Conservation (phyloP, 1,140 invertebrate species). For the Heliconius melpomene region DNA sequence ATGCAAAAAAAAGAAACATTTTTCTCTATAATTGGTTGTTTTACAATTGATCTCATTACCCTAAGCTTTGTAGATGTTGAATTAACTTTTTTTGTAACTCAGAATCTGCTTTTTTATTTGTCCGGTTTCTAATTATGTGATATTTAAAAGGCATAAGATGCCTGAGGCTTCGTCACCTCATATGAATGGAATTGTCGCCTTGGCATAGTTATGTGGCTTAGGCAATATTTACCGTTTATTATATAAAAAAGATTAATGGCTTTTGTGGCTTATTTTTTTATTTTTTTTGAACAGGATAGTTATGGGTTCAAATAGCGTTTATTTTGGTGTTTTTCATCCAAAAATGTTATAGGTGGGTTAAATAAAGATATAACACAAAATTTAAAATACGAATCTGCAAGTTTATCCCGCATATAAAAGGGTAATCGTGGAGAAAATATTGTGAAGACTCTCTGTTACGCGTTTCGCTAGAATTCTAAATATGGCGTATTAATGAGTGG, state of each 20-base stretch:
- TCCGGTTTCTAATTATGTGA: not conserved
- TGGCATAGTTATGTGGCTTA: slow-evolving; percentile 19
- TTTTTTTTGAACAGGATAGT: not conserved
- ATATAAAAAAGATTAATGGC: not conserved
- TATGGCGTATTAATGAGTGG: not conserved
- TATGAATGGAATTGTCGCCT: slow-evolving; percentile 23
- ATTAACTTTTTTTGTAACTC: too few relatives aligned
- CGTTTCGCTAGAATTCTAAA: not conserved
- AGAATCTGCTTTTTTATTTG: not conserved
- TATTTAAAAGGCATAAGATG: not conserved
- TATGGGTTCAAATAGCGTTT: not conserved
- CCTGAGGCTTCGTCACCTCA: not conserved
- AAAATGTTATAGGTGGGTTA: too few relatives aligned
- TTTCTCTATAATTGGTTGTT: too few relatives aligned
- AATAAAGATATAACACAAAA: too few relatives aligned
- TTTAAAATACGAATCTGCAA: too few relatives aligned
- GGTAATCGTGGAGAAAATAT: not conserved
- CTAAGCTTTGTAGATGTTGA: too few relatives aligned
- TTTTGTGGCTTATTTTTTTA: not conserved
- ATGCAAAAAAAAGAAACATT: too few relatives aligned
- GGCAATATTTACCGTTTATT: slow-evolving; percentile 21
- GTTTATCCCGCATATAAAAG: not conserved
- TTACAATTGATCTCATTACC: too few relatives aligned
- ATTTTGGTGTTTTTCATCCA: too few relatives aligned
- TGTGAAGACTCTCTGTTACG: too few relatives aligned